Percentiles rank a stretch among this genome's conserved stretches.
phyloP scores from a whole-genome alignment of 2,888 invertebrate genomes.

The Anoncus sp. region DNA sequence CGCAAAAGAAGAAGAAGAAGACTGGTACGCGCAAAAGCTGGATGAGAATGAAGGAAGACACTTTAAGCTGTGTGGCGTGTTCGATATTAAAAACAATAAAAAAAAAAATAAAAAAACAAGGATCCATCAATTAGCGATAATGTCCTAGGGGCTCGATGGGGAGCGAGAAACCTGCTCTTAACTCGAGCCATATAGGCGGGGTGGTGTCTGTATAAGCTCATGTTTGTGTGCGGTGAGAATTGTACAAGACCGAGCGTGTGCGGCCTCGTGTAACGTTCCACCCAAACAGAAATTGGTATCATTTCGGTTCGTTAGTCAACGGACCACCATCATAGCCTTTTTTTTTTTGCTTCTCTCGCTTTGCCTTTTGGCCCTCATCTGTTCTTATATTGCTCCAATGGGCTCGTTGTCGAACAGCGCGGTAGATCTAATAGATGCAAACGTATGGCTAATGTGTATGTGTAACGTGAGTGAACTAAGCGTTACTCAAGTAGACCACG shows the following conservation, averaged over 20 bases:
- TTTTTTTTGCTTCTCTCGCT: conserved; percentile 15
- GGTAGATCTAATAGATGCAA: conserved; percentile 38
- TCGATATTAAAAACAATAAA: conserved; percentile 77
- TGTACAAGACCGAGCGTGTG: conserved; percentile 45
- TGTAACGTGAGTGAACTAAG: conserved; percentile 47
- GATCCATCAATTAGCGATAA: conserved; percentile 78
- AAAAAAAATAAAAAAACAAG: conserved; percentile 39
- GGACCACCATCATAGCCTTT: conserved; percentile 53
- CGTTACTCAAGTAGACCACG: conserved; percentile 45
- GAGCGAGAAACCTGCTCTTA: conserved; percentile 25
- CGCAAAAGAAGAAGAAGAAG: conserved; percentile 43
- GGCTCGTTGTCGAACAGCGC: conserved; percentile 35
- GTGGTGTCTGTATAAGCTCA: conserved; percentile 40
- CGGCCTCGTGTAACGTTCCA: conserved; percentile 55
- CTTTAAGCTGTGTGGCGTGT: conserved; percentile 61
- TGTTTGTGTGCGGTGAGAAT: conserved; percentile 47
- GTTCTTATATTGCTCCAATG: conserved; percentile 42
- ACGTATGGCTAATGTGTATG: conserved; percentile 45
- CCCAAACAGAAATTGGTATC: conserved; percentile 73
- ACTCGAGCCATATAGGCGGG: conserved; percentile 29
- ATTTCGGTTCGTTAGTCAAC: conserved; percentile 78
- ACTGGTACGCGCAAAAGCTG: conserved; percentile 48
- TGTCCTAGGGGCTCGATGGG: conserved; percentile 71
- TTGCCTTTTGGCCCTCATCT: background rate
- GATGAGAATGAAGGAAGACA: conserved; percentile 47